Evolutionary conservation across 35 echinoderm and acorn worm genomes (phyloP), one percentile per base, ranked within the genome.

Genomic region (Holothuria glaberrima): DNA sequence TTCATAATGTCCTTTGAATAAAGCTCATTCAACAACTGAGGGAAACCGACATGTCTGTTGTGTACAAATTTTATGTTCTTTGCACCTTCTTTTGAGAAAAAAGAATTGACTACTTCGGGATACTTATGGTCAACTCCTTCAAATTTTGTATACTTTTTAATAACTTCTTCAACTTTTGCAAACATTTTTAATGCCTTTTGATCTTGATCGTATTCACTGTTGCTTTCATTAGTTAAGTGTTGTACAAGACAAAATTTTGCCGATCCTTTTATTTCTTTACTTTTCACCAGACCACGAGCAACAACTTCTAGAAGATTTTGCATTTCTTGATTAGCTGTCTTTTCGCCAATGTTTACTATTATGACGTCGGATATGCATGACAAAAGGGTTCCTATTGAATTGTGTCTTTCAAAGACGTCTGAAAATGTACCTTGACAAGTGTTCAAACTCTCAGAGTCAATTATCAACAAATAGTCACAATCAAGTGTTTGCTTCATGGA

Each of bases 221-320:
- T 30, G 12, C 22, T n/a, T 58, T 84, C 31, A 6, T 12, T 61
- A 19, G 61, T 9, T 20, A 27, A 0, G 19, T 59, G 22, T 22
- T 84, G n/a, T 3, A 84, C 80, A 16, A 84, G 9, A 33, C 22
- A 84, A 84, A 56, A 84, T 52, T 84, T 84, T 63, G 46, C 80
- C 4, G 80, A 84, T 31, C 58, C n/a, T 58, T 84, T 84, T 64
- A 84, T 56, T 34, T 84, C 80, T 57, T 61, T 84, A 24, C 29
- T 61, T 61, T 52, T 84, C 21, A 60, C 9, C 25, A 84, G 9
- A 29, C 54, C 29, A 2, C 56, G 24, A 22, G 30, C 6, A 64
- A 84, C 33, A 17, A 57, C 33, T 84, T 29, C 20, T 24, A 61
- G 12, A 84, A 84, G 13, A 22, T 14, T 64, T 38, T 60, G 26